phyloP scores from a whole-genome alignment of 2,888 invertebrate species.

The Siphonodentalium dalli region DNA sequence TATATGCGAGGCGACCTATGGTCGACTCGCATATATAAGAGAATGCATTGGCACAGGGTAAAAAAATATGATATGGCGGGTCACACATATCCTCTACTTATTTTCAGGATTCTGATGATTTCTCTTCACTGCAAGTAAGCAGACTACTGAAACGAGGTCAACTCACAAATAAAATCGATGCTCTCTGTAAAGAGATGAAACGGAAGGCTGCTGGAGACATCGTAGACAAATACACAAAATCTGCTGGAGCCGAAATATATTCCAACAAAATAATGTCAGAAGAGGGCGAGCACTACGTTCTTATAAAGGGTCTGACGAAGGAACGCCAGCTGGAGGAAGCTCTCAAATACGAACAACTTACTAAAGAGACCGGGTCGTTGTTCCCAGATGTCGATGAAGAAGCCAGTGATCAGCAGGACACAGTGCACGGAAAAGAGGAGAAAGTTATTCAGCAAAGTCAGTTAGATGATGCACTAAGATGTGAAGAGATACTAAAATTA shows the following conservation, averaged over 20 bases:
- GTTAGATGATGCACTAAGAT: neutral
- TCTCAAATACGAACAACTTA: too few relatives aligned
- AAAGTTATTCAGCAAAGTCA: neutral
- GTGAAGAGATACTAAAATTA: neutral
- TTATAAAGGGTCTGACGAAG: slow-evolving; percentile 53
- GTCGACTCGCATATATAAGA: too few relatives aligned
- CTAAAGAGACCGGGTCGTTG: too few relatives aligned
- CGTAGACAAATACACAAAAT: slow-evolving; percentile 33
- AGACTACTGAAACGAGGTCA: slow-evolving; percentile 85
- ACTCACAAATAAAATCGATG: slow-evolving; percentile 82
- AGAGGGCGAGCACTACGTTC: slow-evolving; percentile 71
- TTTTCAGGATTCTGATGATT: slow-evolving; percentile 67
- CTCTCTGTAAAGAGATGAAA: slow-evolving; percentile 86
- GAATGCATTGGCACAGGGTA: too few relatives aligned
- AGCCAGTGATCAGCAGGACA: neutral
- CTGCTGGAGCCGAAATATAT: slow-evolving; percentile 36
- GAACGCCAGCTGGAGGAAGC: slow-evolving; percentile 35
- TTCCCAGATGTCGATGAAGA: neutral
- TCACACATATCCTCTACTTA: too few relatives aligned
- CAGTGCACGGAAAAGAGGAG: neutral
- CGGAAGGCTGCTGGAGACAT: slow-evolving; percentile 35
- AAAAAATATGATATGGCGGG: too few relatives aligned
- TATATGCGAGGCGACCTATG: too few relatives aligned
- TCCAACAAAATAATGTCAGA: slow-evolving; percentile 75
- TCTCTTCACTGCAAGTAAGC: slow-evolving; percentile 81